phyloP scores from a whole-genome alignment of 2,888 invertebrate genomes.

The Pasiphila rectangulata region DNA sequence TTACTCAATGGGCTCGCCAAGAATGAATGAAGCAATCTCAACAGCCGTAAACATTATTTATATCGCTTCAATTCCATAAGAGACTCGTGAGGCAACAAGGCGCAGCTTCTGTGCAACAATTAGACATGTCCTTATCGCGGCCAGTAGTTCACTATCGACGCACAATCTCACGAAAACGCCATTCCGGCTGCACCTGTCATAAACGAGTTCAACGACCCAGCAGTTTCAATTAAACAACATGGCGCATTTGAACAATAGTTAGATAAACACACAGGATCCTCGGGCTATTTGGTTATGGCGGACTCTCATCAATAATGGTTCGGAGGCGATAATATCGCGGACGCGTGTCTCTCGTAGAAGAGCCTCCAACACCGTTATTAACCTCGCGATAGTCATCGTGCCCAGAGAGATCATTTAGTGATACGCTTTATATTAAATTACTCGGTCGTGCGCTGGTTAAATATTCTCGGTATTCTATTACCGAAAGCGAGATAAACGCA shows the following conservation, averaged over 20 bases:
- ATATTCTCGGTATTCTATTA: constrained; percentile 79
- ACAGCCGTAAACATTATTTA: constrained; percentile 66
- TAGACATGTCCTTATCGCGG: constrained; percentile 64
- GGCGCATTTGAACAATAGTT: constrained; percentile 59
- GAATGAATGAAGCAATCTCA: constrained; percentile 76
- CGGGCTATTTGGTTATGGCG: constrained; percentile 75
- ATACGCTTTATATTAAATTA: constrained; percentile 82
- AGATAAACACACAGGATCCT: constrained; percentile 76
- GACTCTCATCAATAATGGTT: constrained; percentile 77
- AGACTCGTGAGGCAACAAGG: constrained; percentile 56
- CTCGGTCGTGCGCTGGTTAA: constrained; percentile 80
- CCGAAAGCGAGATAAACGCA: constrained; percentile 74
- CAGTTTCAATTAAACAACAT: constrained; percentile 69
- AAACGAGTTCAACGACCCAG: constrained; percentile 60
- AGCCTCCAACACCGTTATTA: constrained; percentile 78
- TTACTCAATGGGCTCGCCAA: constrained; percentile 64
- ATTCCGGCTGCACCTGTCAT: constrained; percentile 76
- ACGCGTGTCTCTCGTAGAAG: constrained; percentile 74
- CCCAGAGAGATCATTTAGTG: constrained; percentile 76
- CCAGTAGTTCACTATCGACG: constrained; percentile 65
- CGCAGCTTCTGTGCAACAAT: constrained; percentile 74
- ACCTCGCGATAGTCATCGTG: constrained; percentile 73
- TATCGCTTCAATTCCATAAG: constrained; percentile 69
- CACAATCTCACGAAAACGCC: constrained; percentile 77
- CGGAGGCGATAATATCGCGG: constrained; percentile 72